Evolutionary conservation across 2,113 vertebrate genomes (phyloP).

Genomic region (Tachycineta bicolor): DNA sequence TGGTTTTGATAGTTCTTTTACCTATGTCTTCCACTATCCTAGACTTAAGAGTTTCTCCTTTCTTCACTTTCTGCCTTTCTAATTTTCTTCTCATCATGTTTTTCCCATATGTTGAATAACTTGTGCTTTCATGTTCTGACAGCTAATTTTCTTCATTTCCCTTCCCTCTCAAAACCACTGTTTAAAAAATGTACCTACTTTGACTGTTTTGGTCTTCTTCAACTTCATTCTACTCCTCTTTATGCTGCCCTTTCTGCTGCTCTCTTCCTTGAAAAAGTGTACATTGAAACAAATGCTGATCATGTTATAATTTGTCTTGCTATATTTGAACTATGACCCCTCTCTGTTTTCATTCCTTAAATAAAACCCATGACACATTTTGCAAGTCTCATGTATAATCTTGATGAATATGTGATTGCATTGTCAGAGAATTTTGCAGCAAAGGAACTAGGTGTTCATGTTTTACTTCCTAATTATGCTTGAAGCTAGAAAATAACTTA

Average conservation of each 20-base stretch:
- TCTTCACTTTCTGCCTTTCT: neutral
- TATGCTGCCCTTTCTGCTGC: neutral
- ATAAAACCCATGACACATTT: neutral
- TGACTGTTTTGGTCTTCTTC: neutral
- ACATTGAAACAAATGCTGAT: neutral
- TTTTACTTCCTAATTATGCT: slow-evolving; percentile 39
- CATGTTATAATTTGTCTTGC: neutral
- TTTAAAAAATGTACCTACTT: neutral
- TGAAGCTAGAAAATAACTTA: slow-evolving; percentile 8
- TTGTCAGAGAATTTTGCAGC: neutral
- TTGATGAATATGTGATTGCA: slow-evolving; percentile 4
- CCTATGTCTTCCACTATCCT: neutral
- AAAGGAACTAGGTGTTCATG: slow-evolving; percentile 1
- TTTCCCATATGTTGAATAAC: neutral
- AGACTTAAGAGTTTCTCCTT: neutral
- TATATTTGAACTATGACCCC: neutral
- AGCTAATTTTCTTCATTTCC: neutral
- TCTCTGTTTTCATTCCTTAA: neutral
- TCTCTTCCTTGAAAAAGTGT: neutral
- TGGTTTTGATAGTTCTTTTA: neutral
- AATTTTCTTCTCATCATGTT: neutral
- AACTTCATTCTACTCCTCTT: neutral
- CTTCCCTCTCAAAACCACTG: neutral
- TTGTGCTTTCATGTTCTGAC: neutral
- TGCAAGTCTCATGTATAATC: neutral